Base-by-base conservation (phyloP, 2,113 vertebrate genomes). In the Nothocercus nigrocapillus region DNA sequence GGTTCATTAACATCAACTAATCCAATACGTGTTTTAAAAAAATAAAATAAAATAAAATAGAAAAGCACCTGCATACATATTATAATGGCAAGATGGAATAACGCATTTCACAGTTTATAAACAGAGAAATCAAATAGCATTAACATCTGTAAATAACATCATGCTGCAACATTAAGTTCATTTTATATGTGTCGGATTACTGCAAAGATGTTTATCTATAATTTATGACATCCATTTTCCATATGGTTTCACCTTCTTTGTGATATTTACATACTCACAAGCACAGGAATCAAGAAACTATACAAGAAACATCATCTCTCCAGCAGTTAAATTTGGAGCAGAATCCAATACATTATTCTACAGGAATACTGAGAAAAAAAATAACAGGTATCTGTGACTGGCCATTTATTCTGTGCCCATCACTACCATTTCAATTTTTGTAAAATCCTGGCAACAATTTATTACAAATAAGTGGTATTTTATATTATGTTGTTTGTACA, bases 51-150 rank as follows among this genome's bases (percentile, higher is more conserved):
- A n/a, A n/a, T n/a, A 49, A 49, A 49, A 18, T 7, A 32, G 51
- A 53, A 64, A 68, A 34, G 30, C 21, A n/a, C 18, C 51, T 59
- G 64, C 28, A 56, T 1, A n/a, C 12, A 53, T 28, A 36, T 15
- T 54, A 51, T 1, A 63, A 58, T 0, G 0, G 42, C 28, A 64
- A 30, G 85, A 51, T 14, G 20, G 32, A 73, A 28, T 18, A 42
- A 64, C 21, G 20, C 78, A 42, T 34, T 69, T n/a, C 18, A 13
- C 20, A 20, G 75, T 67, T n/a, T 15, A 44, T 3, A 73, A 12
- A 47, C 27, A 77, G 14, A 44, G 30, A 77, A 93, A 62, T 7
- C 30, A 13, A 74, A 34, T 5, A 14, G 36, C 17, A 22, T 20
- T 32, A 63, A 8, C 49, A 81, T 12, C 45, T 25, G 56, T 59